Evolutionary conservation across 1,140 invertebrate genomes (phyloP).

Genomic region (Dendrolimus punctatus): DNA sequence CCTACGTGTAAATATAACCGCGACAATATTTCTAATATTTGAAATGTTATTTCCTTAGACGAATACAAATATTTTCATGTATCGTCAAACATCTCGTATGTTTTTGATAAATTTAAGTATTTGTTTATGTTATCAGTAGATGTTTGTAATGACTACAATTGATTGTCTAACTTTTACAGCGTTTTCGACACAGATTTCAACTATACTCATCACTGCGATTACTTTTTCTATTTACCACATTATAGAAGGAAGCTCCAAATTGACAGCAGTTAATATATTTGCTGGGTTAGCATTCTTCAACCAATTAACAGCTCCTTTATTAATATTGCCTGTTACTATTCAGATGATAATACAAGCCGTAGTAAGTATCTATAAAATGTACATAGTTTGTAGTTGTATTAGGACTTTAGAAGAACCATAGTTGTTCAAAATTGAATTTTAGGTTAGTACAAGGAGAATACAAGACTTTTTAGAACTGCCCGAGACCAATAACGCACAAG

Average conservation of each 20-base stretch:
- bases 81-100: no score
- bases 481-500: constrained; percentile 75
- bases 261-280: constrained; percentile 82
- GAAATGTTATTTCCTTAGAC: no score
- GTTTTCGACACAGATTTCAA: constrained; percentile 82
- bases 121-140: no score
- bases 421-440: constrained; percentile 30
- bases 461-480: constrained; percentile 78
- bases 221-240: constrained; percentile 79
- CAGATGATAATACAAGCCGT: constrained; percentile 83
- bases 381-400: constrained; percentile 1
- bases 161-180: constrained; percentile 65
- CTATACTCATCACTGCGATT: constrained; percentile 81
- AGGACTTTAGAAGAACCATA: constrained; percentile 35
- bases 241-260: constrained; percentile 66
- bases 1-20: no score
- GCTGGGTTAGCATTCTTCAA: constrained; percentile 85
- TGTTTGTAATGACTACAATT: no score
- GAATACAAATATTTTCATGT: no score
- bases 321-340: constrained; percentile 85
- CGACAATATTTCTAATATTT: no score
- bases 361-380: constrained; percentile 66
- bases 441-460: constrained; percentile 80
- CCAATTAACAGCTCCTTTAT: constrained; percentile 83
- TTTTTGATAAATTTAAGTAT: no score